Conservation (phyloP, 1,140 invertebrate species). For the Dufourea novaeangliae region DNA sequence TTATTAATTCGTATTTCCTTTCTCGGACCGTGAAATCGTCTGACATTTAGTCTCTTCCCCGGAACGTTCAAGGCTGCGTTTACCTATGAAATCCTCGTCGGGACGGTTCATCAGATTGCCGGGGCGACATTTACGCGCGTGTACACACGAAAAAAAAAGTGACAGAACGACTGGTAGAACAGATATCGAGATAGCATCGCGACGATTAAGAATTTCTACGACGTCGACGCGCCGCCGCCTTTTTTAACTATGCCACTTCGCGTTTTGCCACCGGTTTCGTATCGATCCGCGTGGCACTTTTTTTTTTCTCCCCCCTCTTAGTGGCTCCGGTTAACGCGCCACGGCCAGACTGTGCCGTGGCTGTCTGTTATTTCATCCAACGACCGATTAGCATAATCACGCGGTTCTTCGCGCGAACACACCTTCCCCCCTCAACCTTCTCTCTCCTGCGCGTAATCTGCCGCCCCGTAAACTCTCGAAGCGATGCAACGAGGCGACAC, state of each 20-base stretch:
- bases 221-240: constrained; percentile 17
- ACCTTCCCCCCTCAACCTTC: not conserved
- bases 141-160: constrained; percentile 17
- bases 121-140: not conserved
- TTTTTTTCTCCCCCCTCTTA: not conserved
- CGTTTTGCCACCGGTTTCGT: constrained; percentile 30
- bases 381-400: constrained; percentile 56
- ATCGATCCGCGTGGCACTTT: constrained; percentile 36
- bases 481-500: constrained; percentile 21
- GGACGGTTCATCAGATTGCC: constrained; percentile 10
- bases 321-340: constrained; percentile 18
- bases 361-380: constrained; percentile 50
- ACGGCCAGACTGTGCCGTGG: constrained; percentile 13
- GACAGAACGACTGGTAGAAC: constrained; percentile 48
- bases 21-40: not conserved
- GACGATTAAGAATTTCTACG: constrained; percentile 37
- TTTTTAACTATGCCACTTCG: constrained; percentile 44
- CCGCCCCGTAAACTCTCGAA: constrained; percentile 8
- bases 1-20: not conserved
- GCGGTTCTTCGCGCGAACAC: constrained; percentile 36
- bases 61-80: not conserved
- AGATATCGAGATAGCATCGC: constrained; percentile 35
- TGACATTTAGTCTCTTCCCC: not conserved
- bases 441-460: constrained; percentile 35
- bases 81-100: not conserved